A percentile compares a stretch with the other conserved stretches of the same genome.
Conservation (phyloP, 2,113 vertebrate species). For the Mugil cephalus region DNA sequence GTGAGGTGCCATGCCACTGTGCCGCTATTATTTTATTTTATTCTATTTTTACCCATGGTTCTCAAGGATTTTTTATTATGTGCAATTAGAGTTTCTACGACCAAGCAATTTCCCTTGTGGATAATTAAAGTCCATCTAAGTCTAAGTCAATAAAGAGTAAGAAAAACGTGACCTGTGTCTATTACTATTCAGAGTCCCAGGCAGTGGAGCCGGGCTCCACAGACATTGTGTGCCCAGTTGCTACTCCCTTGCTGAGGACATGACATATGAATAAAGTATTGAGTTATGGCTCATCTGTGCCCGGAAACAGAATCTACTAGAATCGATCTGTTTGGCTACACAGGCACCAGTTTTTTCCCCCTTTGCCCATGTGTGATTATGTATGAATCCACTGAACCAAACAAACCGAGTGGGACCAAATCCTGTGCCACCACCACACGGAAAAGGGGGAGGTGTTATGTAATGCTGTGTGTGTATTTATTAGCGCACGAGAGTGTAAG, state of each 20-base stretch:
- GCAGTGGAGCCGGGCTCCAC: background rate
- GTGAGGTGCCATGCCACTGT: too few species aligned
- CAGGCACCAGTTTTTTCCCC: background rate
- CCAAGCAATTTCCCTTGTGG: too few species aligned
- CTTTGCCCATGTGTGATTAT: background rate
- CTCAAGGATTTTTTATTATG: too few species aligned
- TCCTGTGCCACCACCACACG: background rate
- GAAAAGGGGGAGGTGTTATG: conserved; percentile 29
- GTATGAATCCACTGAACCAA: conserved; percentile 7
- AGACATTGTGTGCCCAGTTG: background rate
- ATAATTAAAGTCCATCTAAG: too few species aligned
- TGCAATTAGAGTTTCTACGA: too few species aligned
- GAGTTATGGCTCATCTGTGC: conserved; percentile 28
- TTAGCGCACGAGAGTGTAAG: conserved; percentile 13
- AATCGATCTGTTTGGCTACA: conserved; percentile 46
- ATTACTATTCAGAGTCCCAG: background rate
- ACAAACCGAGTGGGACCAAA: conserved; percentile 7
- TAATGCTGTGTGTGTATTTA: conserved; percentile 34
- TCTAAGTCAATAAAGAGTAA: background rate
- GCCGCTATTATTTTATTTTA: too few species aligned
- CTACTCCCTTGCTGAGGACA: conserved; percentile 32
- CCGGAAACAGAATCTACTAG: conserved; percentile 11
- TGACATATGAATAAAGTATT: conserved; percentile 49
- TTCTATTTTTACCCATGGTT: too few species aligned
- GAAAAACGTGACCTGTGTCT: background rate